These are phyloP conservation scores for Lepidurus couesii DNA, from an alignment of 1,140 invertebrate genomes.

Conservation along the genomic window DNA sequence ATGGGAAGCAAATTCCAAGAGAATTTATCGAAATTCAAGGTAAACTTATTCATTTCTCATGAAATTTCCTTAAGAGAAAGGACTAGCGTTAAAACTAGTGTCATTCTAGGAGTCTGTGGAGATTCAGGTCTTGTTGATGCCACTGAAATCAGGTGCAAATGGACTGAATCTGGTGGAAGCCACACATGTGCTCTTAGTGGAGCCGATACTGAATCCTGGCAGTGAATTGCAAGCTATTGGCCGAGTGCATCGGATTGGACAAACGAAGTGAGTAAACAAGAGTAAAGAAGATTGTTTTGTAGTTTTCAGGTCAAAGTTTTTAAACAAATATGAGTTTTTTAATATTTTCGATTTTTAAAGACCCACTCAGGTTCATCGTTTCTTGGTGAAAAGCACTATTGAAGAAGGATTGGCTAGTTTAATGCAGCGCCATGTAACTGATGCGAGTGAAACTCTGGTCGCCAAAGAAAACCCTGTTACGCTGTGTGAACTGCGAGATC, in stretches of 20 bases:
- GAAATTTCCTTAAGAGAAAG: background rate
- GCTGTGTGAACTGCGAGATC: constrained; percentile 37
- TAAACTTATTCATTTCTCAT: constrained; percentile 37
- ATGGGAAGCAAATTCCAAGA: constrained; percentile 48
- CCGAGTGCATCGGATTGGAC: constrained; percentile 70
- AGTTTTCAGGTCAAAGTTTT: background rate
- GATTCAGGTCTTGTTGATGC: constrained; percentile 61
- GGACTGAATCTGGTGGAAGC: constrained; percentile 75
- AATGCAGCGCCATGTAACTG: constrained; percentile 33
- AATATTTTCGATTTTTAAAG: constrained; percentile 39
- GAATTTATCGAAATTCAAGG: constrained; percentile 53
- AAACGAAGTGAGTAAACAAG: constrained; percentile 52
- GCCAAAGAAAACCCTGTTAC: constrained; percentile 40
- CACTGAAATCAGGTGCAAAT: constrained; percentile 62
- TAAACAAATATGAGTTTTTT: constrained; percentile 12
- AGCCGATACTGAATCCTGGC: constrained; percentile 66
- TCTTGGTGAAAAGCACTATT: constrained; percentile 61
- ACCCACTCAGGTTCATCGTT: constrained; percentile 59
- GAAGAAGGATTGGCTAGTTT: constrained; percentile 59
- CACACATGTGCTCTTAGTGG: constrained; percentile 67
- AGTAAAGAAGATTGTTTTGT: constrained; percentile 31
- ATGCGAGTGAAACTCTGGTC: constrained; percentile 8
- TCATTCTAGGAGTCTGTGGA: constrained; percentile 44
- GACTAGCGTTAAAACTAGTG: background rate
- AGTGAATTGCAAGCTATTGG: constrained; percentile 73